Evolutionary conservation across 2,113 vertebrate genomes (phyloP).

Genomic region (Pluvialis apricaria): DNA sequence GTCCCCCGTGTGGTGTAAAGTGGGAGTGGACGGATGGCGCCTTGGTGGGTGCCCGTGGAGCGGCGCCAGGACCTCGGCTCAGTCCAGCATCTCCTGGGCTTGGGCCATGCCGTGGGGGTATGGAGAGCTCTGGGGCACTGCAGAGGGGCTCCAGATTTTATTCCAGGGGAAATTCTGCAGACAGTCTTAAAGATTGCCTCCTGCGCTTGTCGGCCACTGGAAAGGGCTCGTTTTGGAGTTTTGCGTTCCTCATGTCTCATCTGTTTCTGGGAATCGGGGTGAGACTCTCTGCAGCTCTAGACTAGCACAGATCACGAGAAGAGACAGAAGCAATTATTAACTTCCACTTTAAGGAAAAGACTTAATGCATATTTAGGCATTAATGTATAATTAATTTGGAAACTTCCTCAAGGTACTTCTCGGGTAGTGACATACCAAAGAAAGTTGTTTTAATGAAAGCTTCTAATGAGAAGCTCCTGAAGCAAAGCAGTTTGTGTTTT

Average conservation of each 20-base stretch:
- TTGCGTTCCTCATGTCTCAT: background rate
- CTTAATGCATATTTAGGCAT: background rate
- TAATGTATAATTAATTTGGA: background rate
- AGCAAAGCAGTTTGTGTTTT: background rate
- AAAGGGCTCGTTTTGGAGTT: fast-evolving
- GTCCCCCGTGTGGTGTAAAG: background rate
- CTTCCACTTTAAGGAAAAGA: background rate
- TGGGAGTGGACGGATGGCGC: fast-evolving
- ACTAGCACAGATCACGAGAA: fast-evolving
- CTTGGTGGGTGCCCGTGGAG: fast-evolving
- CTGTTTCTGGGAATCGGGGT: background rate
- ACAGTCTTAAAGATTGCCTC: background rate
- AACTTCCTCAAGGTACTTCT: background rate
- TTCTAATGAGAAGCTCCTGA: background rate
- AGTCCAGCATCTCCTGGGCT: background rate
- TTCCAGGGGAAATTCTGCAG: background rate
- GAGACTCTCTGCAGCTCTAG: background rate
- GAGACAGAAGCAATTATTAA: background rate
- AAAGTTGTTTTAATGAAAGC: background rate
- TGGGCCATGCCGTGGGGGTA: fast-evolving
- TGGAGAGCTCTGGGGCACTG: fast-evolving
- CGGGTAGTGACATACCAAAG: background rate
- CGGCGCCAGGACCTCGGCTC: fast-evolving
- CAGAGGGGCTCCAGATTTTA: fast-evolving
- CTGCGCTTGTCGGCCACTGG: fast-evolving